Base-by-base conservation (phyloP, 2,113 vertebrate genomes). In the Pavo muticus region DNA sequence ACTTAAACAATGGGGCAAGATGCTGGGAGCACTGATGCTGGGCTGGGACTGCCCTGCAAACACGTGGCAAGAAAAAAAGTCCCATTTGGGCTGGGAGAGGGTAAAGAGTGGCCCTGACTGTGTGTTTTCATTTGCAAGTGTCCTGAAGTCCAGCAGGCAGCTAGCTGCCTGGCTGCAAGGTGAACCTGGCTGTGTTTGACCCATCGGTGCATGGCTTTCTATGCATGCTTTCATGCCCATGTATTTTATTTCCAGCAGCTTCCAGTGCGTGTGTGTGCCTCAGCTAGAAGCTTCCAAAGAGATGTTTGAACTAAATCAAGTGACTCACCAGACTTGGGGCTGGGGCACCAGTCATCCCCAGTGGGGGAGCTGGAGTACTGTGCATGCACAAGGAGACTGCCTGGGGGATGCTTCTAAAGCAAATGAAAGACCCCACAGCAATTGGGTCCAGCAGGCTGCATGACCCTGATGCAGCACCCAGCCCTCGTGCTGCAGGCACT, bases 151-250 rank as follows among this genome's bases (percentile, higher is more conserved):
- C 40, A 18, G 21, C 27, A 56, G 44, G 57, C n/a, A 63, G 21
- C 74, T 45, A 63, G 21, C 74, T 45, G 45, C 16, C 56, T 63
- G 25, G 16, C 40, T 32, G 29, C 14, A 9, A 20, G 54, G 15
- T 16, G 27, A 52, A 11, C 35, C 25, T 9, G 24, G 25, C 14
- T 42, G 30, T 23, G 13, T 35, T 14, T 27, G 21, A 59, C 18
- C 30, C 10, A 16, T 18, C 24, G 5, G 40, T 72, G 23, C 1
- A 0, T 1, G 1, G 14, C 32, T 59, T n/a, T 30, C 50, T 19
- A 13, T 20, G 15, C 27, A 2, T 25, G 57, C 54, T 67, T 67
- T 40, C 25, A 48, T 30, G 44, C 30, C 7, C 30, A 9, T 6
- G 2, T 29, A 2, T 44, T 77, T 61, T 60, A 37, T 77, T 69